These are phyloP conservation scores for Gadopsis marmoratus DNA, from an alignment of 2,797 vertebrate species.

Conservation along the genomic window DNA sequence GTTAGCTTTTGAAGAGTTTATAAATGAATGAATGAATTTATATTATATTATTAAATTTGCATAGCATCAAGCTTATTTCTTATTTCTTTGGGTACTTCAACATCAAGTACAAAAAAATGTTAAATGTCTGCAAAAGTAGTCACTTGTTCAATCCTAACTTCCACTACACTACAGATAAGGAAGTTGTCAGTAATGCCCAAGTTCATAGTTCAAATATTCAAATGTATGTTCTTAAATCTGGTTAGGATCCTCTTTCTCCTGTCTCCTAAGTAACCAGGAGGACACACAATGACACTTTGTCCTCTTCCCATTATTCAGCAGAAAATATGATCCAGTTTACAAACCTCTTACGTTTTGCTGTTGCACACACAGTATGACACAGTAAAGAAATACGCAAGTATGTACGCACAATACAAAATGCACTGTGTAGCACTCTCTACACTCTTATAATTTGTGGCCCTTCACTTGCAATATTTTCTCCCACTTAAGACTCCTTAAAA, in stretches of 20 bases:
- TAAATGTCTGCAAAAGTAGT: not conserved
- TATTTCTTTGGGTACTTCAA: not conserved
- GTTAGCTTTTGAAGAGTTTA: too few species aligned
- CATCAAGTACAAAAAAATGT: not conserved
- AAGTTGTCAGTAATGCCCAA: not conserved
- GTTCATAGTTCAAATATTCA: not conserved
- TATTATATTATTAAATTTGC: not conserved
- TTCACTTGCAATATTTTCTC: slow-evolving; percentile 52
- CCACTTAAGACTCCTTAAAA: slow-evolving; percentile 64
- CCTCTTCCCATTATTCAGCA: not conserved
- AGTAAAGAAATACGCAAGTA: slow-evolving; percentile 15
- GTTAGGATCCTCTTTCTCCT: not conserved
- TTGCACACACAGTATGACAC: not conserved
- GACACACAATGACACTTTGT: not conserved
- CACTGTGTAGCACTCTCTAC: not conserved
- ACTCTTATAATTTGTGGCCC: slow-evolving; percentile 43
- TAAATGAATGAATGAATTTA: too few species aligned
- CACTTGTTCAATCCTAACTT: not conserved
- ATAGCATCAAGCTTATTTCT: too few species aligned
- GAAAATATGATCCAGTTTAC: not conserved
- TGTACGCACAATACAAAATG: slow-evolving; percentile 15
- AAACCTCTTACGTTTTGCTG: not conserved
- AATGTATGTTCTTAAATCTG: not conserved
- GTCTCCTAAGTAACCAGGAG: not conserved
- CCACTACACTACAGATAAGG: not conserved